A percentile compares a stretch with the other conserved stretches of the same genome.
phyloP scores from a whole-genome alignment of 2,797 vertebrate genomes.

The Luscinia megarhynchos region DNA sequence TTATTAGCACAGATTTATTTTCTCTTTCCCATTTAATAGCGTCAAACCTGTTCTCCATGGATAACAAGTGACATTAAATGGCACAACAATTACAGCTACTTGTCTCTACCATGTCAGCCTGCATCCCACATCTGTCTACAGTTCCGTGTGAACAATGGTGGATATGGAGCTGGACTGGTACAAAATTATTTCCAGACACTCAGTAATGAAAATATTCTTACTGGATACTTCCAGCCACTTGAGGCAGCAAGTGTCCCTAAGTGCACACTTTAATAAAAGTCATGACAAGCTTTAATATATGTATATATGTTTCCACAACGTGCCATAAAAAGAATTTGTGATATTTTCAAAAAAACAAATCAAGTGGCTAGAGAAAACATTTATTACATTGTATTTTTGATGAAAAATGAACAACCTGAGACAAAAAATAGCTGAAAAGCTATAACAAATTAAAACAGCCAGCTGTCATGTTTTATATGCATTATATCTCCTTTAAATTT shows the following conservation, averaged over 20 bases:
- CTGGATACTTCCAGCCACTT: neutral
- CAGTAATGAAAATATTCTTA: neutral
- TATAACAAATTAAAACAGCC: neutral
- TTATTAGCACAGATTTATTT: neutral
- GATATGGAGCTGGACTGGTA: neutral
- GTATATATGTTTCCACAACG: fast-evolving
- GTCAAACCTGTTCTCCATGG: neutral
- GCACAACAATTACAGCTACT: neutral
- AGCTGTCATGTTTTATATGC: neutral
- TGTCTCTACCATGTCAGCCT: neutral
- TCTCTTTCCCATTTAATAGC: neutral
- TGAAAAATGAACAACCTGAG: neutral
- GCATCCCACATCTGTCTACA: neutral
- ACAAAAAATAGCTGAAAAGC: neutral
- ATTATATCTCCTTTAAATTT: neutral
- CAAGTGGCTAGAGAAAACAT: neutral
- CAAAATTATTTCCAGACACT: neutral
- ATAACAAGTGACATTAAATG: neutral
- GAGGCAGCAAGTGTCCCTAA: neutral
- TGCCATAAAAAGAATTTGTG: neutral
- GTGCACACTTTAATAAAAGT: neutral
- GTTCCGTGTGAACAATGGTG: neutral
- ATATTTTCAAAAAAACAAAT: neutral
- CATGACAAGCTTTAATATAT: neutral
- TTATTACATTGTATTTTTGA: neutral